Evolutionary conservation across 1,140 invertebrate species (phyloP), one percentile per base, ranked within the genome.

Genomic region (Drosophila neocordata): DNA sequence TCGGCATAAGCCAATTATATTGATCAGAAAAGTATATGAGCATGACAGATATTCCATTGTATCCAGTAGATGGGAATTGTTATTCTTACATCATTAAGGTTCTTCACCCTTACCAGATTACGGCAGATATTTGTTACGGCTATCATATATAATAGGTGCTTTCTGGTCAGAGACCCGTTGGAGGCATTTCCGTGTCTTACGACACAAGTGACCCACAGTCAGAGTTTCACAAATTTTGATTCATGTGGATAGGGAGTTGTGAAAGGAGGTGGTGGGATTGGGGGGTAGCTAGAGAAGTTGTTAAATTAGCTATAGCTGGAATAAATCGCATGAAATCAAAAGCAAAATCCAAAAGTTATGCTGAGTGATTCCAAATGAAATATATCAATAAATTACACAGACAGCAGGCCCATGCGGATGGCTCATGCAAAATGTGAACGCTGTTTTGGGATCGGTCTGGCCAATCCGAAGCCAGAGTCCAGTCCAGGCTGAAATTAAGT

Each of bases 351-450:
- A 35, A 87, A 85, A 87, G 82, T 79, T 88, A 88, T 88, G 83
- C 83, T 88, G 84, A 88, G 83, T 88, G 84, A 88, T 88, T 88
- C 83, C 72, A 59, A 88, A 76, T 83, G 24, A 55, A 83, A 83
- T 87, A 88, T 73, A 88, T 88, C 83, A 88, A 88, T 88, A 88
- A 88, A 88, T 88, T 88, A 88, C 69, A 58, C 75, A 69, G 62
- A 67, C 88, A 66, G 51, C 71, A 69, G 62, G 67, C 72, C 56
- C 55, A 53, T 60, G 74, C 52, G 56, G 65, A 35, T 65, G 37
- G 22, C 65, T 65, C 56, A 83, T 82, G 74, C 76, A 75, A 80
- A 81, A 66, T 69, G 15, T 52, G 31, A 48, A 20, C 41, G 41
- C 41, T 52, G 56, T 48, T 51, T 51, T 38, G 55, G 64, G 69